phyloP scores from a whole-genome alignment of 2,888 invertebrate species.

The Sympetrum striolatum region DNA sequence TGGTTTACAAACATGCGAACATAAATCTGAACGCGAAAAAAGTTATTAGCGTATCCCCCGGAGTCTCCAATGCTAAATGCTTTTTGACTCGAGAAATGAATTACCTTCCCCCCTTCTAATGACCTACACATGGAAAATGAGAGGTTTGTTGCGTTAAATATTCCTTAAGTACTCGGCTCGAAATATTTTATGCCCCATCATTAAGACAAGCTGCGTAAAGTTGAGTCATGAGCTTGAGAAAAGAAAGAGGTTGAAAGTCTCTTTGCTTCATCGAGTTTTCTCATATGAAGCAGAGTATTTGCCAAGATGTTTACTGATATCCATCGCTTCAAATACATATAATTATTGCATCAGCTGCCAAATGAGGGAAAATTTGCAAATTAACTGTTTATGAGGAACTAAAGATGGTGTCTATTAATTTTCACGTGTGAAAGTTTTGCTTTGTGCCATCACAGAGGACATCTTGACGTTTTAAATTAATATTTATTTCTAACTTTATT shows the following conservation, averaged over 20 bases:
- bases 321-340: too few relatives aligned
- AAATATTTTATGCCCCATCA: background rate
- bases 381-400: background rate
- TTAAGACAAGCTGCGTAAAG: background rate
- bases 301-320: background rate
- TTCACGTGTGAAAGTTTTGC: too few relatives aligned
- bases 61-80: background rate
- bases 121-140: background rate
- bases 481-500: too few relatives aligned
- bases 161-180: background rate
- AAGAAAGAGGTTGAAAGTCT: background rate
- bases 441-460: background rate
- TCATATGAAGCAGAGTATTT: background rate
- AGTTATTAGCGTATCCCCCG: background rate
- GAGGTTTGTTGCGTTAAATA: constrained; percentile 3
- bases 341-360: too few relatives aligned
- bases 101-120: background rate
- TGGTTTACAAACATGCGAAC: background rate
- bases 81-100: background rate
- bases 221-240: background rate
- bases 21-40: background rate
- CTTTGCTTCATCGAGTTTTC: background rate
- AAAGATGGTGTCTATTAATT: too few relatives aligned
- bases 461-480: too few relatives aligned
- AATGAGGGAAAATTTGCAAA: background rate